Evolutionary conservation across 2,113 vertebrate genomes (phyloP), one percentile per base, ranked within the genome.

Genomic region (Psittacus erithacus): DNA sequence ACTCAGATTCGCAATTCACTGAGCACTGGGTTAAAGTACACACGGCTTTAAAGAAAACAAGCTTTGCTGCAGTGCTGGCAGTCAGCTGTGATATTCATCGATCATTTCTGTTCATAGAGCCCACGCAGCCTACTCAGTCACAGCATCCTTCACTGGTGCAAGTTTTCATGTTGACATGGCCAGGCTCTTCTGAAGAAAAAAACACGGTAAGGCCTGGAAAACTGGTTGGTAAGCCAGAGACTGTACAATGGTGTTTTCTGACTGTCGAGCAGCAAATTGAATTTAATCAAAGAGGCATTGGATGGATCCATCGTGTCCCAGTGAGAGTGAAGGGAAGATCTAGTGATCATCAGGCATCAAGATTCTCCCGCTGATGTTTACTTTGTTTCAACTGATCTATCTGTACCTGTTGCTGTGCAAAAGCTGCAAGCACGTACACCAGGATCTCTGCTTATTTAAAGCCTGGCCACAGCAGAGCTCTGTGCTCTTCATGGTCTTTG

Each of bases 141-240:
- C 41, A 23, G 78, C 23, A 5, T 29, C 92, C n/a, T 74, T 82
- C 31, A 7, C 20, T 2, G 0, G 13, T 22, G 35, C 46, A 28
- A 64, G 13, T 1, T 22, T 29, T 84, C 13, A 55, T 39, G 39
- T 50, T 47, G 77, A 33, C 4, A 13, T 1, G 5, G 43, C 9
- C 46, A 18, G 63, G 44, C 6, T 39, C 8, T 59, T 31, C 11
- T 11, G 35, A 78, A 17, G 10, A 2, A 18, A 81, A 81, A 43
- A 31, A 17, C 33, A 19, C 2, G 27, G 18, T 55, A 74, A 4
- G 7, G 39, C n/a, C 24, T 44, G 27, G 57, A 41, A 73, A 86
- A 52, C 0, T 0, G 0, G 2, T 12, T 4, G 4, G 10, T 41
- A 90, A 81, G 55, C 9, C 41, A 43, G 4, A 17, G 25, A 38